phyloP scores from a whole-genome alignment of 2,113 vertebrate genomes.

The Pollimyrus isidori region DNA sequence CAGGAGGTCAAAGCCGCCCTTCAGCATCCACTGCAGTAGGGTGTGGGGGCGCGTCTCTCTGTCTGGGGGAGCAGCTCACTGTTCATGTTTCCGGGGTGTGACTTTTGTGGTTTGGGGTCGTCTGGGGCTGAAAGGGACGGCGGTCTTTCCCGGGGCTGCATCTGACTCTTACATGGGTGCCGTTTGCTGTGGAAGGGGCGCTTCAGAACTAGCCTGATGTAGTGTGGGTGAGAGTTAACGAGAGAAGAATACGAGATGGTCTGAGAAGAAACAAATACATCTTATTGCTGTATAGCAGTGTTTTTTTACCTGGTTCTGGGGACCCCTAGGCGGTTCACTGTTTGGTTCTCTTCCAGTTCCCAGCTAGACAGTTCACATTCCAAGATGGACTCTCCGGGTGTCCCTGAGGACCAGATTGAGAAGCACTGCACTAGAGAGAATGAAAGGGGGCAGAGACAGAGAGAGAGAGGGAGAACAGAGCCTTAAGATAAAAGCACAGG shows the following conservation, averaged over 20 bases:
- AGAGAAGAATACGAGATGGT: not conserved
- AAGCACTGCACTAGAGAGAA: not conserved
- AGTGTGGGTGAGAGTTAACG: not conserved
- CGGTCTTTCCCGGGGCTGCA: constrained; percentile 37
- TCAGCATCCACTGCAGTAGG: not conserved
- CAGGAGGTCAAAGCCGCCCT: not conserved
- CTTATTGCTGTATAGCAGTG: not conserved
- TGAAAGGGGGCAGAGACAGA: not conserved
- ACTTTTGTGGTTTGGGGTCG: constrained; percentile 18
- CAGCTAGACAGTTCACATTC: not conserved
- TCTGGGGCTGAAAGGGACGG: constrained; percentile 43
- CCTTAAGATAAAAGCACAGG: not conserved
- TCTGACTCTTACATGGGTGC: constrained; percentile 36
- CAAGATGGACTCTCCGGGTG: not conserved
- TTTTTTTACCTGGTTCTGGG: not conserved
- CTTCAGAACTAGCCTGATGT: not conserved
- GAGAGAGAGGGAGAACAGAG: not conserved
- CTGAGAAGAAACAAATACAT: not conserved
- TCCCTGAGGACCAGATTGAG: not conserved
- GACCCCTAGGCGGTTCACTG: not conserved
- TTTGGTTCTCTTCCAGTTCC: not conserved
- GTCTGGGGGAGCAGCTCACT: not conserved
- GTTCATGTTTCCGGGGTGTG: not conserved
- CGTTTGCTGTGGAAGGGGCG: not conserved
- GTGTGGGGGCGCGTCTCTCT: not conserved